Evolutionary conservation across 2,113 vertebrate genomes (phyloP), one percentile per base, ranked within the genome.

Genomic region (Camelus bactrianus): DNA sequence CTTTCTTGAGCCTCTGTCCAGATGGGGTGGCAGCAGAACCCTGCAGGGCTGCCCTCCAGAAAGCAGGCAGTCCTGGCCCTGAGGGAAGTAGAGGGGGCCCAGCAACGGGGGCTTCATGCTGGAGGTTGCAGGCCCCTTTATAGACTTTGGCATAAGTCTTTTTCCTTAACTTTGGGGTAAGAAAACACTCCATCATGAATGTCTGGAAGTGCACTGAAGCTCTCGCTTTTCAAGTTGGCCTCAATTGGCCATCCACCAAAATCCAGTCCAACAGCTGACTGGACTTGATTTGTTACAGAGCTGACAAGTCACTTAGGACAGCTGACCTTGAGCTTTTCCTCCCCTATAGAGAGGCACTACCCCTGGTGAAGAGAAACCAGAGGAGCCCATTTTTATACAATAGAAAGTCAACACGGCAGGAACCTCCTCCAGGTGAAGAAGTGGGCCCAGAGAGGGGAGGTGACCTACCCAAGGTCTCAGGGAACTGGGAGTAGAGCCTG

Each of bases 81-180:
- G 75, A 93, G 77, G 67, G 58, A 81, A 82, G 86, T 56, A 72
- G 89, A 38, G 28, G 80, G 6, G 6, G 69, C 56, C 60, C 20
- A 20, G n/a, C 62, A 86, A 9, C 79, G 10, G 54, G 73, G 92
- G 88, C 93, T 93, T 87, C 52, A 10, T 62, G 54, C 42, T 58
- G 35, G 84, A 76, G 50, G 90, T 70, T 64, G 58, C 72, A 64
- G 82, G 38, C 60, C 77, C n/a, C 65, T 62, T 82, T 93, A 83
- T 85, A 88, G 76, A 69, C 89, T 90, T 90, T 48, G 91, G 38
- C 50, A 48, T 62, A 54, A 30, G 52, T 79, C 30, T 70, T 7
- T 67, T 64, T 75, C 3, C 30, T 48, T 16, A 42, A 81, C 28
- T 56, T 20, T 3, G 10, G n/a, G 65, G 16, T 56, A 32, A 76